phyloP scores from a whole-genome alignment of 2,113 vertebrate genomes.

The Leptobrachium leishanense region DNA sequence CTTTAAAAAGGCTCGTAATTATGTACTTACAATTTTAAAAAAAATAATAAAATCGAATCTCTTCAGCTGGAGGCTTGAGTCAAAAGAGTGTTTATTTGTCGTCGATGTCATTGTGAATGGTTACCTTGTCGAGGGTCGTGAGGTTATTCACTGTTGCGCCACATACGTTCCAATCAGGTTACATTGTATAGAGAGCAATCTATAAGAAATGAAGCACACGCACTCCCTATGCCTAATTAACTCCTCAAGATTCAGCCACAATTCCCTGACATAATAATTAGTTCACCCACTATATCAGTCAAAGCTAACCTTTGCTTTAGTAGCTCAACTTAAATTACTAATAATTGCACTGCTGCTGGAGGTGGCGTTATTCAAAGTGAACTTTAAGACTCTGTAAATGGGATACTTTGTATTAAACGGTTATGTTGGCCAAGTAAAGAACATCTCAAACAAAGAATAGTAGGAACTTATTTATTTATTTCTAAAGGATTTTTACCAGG shows the following conservation, averaged over 20 bases:
- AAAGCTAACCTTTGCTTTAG: slow-evolving; percentile 67
- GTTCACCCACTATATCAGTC: slow-evolving; percentile 60
- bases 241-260: slow-evolving; percentile 59
- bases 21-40: neutral
- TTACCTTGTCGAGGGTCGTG: neutral
- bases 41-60: neutral
- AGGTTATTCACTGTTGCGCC: neutral
- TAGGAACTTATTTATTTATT: too few relatives aligned
- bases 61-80: neutral
- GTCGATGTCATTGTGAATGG: neutral
- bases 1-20: neutral
- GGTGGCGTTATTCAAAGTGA: slow-evolving; percentile 56
- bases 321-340: slow-evolving; percentile 65
- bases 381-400: slow-evolving; percentile 51
- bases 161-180: slow-evolving; percentile 8
- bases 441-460: slow-evolving; percentile 2
- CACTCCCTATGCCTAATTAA: slow-evolving; percentile 63
- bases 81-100: neutral
- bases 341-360: slow-evolving; percentile 63
- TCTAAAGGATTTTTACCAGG: too few relatives aligned
- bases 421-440: slow-evolving; percentile 19
- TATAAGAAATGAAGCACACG: slow-evolving; percentile 26
- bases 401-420: slow-evolving; percentile 48
- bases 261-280: slow-evolving; percentile 76
- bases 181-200: slow-evolving; percentile 32